Evolutionary conservation across 1,140 invertebrate species (phyloP).

Genomic region (Drosophila ercepeae): DNA sequence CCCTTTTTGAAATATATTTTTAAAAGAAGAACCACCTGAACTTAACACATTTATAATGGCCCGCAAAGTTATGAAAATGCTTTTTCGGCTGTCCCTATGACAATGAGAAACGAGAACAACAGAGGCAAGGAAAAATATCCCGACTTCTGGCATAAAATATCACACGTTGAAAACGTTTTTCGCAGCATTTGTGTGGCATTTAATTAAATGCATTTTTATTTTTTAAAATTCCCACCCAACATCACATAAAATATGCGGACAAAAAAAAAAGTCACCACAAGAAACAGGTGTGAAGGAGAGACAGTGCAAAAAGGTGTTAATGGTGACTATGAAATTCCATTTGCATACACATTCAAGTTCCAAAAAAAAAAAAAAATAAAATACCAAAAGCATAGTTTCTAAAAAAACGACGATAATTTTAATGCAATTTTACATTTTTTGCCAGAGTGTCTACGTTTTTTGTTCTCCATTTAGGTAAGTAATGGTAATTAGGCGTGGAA

Average conservation of each 20-base stretch:
- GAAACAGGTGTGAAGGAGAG: constrained; percentile 48
- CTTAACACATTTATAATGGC: constrained; percentile 38
- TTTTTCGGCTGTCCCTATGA: constrained; percentile 15
- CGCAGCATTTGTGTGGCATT: constrained; percentile 76
- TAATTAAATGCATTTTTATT: constrained; percentile 78
- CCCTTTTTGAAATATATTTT: not conserved
- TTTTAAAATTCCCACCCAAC: constrained; percentile 39
- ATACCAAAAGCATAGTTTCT: constrained; percentile 50
- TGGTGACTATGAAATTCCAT: constrained; percentile 80
- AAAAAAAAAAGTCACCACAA: constrained; percentile 43
- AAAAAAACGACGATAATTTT: constrained; percentile 59
- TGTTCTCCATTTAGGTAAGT: constrained; percentile 47
- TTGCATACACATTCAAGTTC: constrained; percentile 55
- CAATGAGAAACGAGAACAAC: constrained; percentile 35
- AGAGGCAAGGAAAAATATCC: constrained; percentile 9
- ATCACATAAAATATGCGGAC: constrained; percentile 74
- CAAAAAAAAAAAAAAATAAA: constrained; percentile 38
- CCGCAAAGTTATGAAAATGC: constrained; percentile 34
- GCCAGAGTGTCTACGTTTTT: constrained; percentile 18
- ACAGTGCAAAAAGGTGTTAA: constrained; percentile 76
- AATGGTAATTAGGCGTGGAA: constrained; percentile 79
- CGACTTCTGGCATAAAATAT: constrained; percentile 64
- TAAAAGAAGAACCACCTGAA: not conserved
- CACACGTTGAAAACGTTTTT: constrained; percentile 63
- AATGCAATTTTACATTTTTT: constrained; percentile 63